A percentile compares a stretch with the other conserved stretches of the same genome.
phyloP scores from a whole-genome alignment of 2,888 invertebrate genomes.

The Hedychridium roseum region DNA sequence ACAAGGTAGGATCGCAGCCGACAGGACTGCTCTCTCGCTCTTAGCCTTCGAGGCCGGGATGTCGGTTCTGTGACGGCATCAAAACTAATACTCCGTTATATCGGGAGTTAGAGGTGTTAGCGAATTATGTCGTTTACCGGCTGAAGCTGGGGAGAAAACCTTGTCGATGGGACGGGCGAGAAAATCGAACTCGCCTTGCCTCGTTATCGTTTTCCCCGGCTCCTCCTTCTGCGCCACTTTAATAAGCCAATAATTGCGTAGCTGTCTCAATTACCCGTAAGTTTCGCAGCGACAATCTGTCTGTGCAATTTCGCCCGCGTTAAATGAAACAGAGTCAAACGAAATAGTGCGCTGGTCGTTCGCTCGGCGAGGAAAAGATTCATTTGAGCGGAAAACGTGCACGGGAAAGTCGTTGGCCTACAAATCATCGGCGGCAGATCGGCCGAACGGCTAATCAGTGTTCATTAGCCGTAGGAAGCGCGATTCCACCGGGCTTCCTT shows the following conservation, averaged over 20 bases:
- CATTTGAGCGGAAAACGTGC: not conserved
- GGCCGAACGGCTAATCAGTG: constrained; percentile 59
- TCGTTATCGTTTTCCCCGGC: not conserved
- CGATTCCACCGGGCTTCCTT: constrained; percentile 45
- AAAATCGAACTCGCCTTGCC: constrained; percentile 11
- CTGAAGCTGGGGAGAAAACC: constrained; percentile 12
- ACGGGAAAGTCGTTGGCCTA: constrained; percentile 17
- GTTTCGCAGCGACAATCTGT: too few species aligned
- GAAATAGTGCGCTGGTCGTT: too few species aligned
- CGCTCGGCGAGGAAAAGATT: too few species aligned
- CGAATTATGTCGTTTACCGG: constrained; percentile 51
- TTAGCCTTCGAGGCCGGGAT: constrained; percentile 3
- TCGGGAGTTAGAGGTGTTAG: constrained; percentile 57
- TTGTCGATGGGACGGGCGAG: constrained; percentile 2
- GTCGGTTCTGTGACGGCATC: constrained; percentile 44
- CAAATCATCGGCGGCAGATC: constrained; percentile 52
- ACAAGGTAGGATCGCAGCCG: constrained; percentile 16
- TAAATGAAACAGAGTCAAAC: not conserved
- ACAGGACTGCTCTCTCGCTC: constrained; percentile 1
- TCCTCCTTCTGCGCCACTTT: too few species aligned
- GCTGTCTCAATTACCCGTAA: too few species aligned
- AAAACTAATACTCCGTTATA: constrained; percentile 58
- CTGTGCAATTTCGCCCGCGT: too few species aligned
- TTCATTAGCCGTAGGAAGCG: constrained; percentile 56
- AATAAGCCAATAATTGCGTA: too few species aligned